phyloP scores from a whole-genome alignment of 2,888 invertebrate species.

The Leptopilina syphax region DNA sequence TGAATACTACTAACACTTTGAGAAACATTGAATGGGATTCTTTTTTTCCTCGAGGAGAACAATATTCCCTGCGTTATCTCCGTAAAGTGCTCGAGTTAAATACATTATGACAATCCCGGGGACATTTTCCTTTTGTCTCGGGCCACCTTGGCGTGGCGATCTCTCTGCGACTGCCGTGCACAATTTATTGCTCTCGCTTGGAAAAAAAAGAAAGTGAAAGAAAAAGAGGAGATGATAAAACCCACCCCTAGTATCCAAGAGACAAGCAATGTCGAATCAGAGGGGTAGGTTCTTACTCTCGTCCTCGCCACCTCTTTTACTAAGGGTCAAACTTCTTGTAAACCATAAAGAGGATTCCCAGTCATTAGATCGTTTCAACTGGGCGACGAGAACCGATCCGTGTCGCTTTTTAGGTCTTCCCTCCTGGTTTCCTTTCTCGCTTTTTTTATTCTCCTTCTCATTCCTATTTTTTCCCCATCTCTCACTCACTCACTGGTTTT shows the following conservation, averaged over 20 bases:
- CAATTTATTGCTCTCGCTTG: slow-evolving; percentile 72
- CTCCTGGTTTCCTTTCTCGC: slow-evolving; percentile 1
- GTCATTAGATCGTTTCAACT: slow-evolving; percentile 62
- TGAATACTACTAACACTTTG: slow-evolving; percentile 45
- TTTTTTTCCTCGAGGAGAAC: slow-evolving; percentile 56
- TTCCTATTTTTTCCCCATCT: background rate
- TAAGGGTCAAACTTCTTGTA: slow-evolving; percentile 74
- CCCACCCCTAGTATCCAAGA: slow-evolving; percentile 54
- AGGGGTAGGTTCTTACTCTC: slow-evolving; percentile 47
- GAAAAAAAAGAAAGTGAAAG: slow-evolving; percentile 46
- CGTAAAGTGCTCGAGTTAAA: slow-evolving; percentile 72
- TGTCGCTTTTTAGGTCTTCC: slow-evolving; percentile 41
- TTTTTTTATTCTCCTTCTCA: background rate
- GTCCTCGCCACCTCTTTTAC: slow-evolving; percentile 45
- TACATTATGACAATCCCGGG: slow-evolving; percentile 69
- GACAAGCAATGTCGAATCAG: slow-evolving; percentile 56
- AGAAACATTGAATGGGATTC: slow-evolving; percentile 56
- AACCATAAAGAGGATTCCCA: slow-evolving; percentile 75
- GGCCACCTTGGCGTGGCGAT: slow-evolving; percentile 68
- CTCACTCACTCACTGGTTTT: background rate
- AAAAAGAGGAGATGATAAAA: slow-evolving; percentile 43
- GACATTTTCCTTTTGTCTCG: slow-evolving; percentile 72
- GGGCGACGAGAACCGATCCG: slow-evolving; percentile 56
- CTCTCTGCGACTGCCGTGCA: slow-evolving; percentile 62
- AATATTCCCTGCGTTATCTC: slow-evolving; percentile 71